Percentiles rank a stretch among this genome's conserved stretches.
Conservation (phyloP, 2,113 vertebrate genomes). For the Pimephales promelas region DNA sequence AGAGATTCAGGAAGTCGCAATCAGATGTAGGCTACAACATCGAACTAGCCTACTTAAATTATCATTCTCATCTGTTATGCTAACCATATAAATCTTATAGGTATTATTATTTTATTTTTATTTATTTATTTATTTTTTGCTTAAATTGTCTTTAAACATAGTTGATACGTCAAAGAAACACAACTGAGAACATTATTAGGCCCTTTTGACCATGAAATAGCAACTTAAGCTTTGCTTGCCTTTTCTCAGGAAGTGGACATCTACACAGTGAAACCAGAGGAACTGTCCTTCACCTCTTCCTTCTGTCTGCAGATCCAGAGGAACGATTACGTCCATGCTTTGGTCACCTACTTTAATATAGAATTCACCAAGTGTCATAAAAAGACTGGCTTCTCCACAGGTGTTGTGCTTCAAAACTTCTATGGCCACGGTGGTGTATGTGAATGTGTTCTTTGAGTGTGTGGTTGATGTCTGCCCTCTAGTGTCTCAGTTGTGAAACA, state of each 20-base stretch:
- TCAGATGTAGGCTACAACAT: background rate
- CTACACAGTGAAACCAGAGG: constrained; percentile 93
- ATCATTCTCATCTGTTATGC: background rate
- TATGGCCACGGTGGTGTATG: background rate
- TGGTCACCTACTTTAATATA: constrained; percentile 97
- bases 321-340: constrained; percentile 93
- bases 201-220: background rate
- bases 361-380: constrained; percentile 99
- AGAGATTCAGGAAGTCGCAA: background rate
- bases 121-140: no score
- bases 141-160: background rate
- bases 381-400: constrained; percentile 97
- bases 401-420: constrained; percentile 65
- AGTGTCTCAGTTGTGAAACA: constrained; percentile 53
- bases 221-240: background rate
- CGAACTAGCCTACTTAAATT: background rate
- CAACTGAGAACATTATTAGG: background rate
- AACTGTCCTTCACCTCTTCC: constrained; percentile 89
- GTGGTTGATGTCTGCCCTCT: constrained; percentile 64
- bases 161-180: background rate
- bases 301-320: constrained; percentile 96
- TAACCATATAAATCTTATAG: no score
- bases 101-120: no score
- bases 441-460: background rate
- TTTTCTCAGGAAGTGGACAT: constrained; percentile 90